Evolutionary conservation across 2,888 invertebrate species (phyloP), one percentile per base, ranked within the genome.

Genomic region (Chloroclystis v-ata): DNA sequence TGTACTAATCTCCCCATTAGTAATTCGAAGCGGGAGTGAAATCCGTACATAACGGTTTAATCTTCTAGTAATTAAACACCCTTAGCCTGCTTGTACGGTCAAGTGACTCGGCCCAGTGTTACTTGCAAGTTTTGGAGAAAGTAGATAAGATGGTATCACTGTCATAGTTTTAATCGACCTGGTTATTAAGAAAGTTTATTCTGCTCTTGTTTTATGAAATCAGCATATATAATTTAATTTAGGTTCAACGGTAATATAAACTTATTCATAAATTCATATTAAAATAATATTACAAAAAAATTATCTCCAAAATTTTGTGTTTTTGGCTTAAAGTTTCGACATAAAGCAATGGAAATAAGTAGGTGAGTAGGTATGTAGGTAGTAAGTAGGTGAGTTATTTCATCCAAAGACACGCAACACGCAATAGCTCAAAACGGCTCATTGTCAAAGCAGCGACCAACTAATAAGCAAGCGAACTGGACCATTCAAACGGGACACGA

Each of bases 51-150:
- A 38, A 32, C 39, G 29, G 35, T 40, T 38, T 29, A 29, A 50
- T 35, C 26, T 40, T 30, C 35, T 12, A 37, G 45, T 47, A 42
- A 52, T 40, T 43, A 46, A 40, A 46, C 25, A 46, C 49, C 30
- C 26, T 13, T 20, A 16, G 26, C 25, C 16, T 10, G 14, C 2
- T 49, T 14, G 44, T 37, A 49, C n/a, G 24, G 33, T 28, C 44
- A 29, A 46, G 45, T 43, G 25, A 33, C 46, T 37, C 16, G 32
- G 26, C 14, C 28, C 13, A 37, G 26, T 44, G 9, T 24, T 35
- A 39, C 12, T 16, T 16, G 16, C 35, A 35, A 29, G 32, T 20
- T 14, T 8, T n/a, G 28, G 28, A 29, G 45, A 49, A 49, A 49
- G 42, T 11, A 6, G 38, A 8, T 37, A 8, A 38, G 40, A 44